phyloP scores from a whole-genome alignment of 2,797 vertebrate genomes.

The Hydrophis major region DNA sequence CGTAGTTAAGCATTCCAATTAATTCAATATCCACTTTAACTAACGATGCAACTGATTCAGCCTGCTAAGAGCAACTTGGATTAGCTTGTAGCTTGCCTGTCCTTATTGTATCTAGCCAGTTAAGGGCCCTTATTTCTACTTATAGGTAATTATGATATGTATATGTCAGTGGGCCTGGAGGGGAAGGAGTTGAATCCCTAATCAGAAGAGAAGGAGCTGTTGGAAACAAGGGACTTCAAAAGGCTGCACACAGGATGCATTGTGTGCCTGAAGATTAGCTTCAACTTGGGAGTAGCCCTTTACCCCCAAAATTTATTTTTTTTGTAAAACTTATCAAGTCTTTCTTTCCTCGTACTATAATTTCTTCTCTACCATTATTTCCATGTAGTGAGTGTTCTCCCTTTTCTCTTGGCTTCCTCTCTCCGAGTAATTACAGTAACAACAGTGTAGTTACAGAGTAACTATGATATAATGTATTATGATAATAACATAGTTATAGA shows the following conservation, averaged over 20 bases:
- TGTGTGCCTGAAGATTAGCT: neutral
- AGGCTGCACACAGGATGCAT: neutral
- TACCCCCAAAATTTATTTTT: neutral
- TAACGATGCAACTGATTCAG: neutral
- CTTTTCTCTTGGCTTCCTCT: neutral
- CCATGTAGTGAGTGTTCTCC: neutral
- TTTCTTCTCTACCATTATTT: neutral
- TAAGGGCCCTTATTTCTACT: neutral
- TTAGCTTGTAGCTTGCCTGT: neutral
- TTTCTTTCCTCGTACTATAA: neutral
- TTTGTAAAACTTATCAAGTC: neutral
- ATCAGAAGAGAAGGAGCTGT: neutral
- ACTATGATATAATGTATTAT: neutral
- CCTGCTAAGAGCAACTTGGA: neutral
- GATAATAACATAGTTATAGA: neutral
- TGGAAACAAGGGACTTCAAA: neutral
- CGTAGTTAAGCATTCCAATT: neutral
- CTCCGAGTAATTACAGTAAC: neutral
- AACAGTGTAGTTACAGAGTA: neutral
- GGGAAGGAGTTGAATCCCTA: neutral
- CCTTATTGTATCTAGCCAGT: neutral
- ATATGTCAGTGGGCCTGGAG: neutral
- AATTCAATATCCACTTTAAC: neutral
- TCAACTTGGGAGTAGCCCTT: neutral
- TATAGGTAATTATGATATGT: neutral